These are phyloP conservation scores for Lutraria rhynchaena DNA, from an alignment of 1,140 invertebrate species.

Conservation along the genomic window DNA sequence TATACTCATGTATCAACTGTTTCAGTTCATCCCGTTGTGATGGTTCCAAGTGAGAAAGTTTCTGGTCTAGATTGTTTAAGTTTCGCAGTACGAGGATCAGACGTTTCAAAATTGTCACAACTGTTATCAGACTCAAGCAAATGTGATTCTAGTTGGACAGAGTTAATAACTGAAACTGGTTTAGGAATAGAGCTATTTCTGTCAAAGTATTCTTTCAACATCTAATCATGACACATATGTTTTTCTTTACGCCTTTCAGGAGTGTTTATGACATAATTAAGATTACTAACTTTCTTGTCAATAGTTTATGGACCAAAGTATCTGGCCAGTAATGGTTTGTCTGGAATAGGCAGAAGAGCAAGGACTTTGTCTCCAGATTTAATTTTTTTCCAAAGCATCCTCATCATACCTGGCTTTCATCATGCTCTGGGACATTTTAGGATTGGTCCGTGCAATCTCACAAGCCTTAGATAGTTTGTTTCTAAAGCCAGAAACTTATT, in stretches of 20 bases:
- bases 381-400: not conserved
- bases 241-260: not conserved
- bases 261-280: not conserved
- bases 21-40: not conserved
- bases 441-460: constrained; percentile 52
- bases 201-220: too few relatives aligned
- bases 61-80: constrained; percentile 37
- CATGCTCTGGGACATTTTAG: constrained; percentile 39
- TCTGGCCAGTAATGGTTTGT: not conserved
- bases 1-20: constrained; percentile 10
- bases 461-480: constrained; percentile 42
- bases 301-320: constrained; percentile 2
- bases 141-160: too few relatives aligned
- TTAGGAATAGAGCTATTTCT: too few relatives aligned
- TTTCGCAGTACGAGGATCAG: not conserved
- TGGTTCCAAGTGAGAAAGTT: constrained; percentile 18
- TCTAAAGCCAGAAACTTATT: constrained; percentile 58
- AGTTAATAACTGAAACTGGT: too few relatives aligned
- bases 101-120: not conserved
- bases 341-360: not conserved
- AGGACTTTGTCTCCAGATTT: not conserved
- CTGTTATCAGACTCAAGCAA: not conserved
- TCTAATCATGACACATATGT: too few relatives aligned
- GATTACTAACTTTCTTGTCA: not conserved
- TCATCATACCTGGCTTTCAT: constrained; percentile 52